Percentiles rank a stretch among this genome's conserved stretches.
Evolutionary conservation across 2,888 invertebrate genomes (phyloP).

Genomic region (Drosophila mercatorum): DNA sequence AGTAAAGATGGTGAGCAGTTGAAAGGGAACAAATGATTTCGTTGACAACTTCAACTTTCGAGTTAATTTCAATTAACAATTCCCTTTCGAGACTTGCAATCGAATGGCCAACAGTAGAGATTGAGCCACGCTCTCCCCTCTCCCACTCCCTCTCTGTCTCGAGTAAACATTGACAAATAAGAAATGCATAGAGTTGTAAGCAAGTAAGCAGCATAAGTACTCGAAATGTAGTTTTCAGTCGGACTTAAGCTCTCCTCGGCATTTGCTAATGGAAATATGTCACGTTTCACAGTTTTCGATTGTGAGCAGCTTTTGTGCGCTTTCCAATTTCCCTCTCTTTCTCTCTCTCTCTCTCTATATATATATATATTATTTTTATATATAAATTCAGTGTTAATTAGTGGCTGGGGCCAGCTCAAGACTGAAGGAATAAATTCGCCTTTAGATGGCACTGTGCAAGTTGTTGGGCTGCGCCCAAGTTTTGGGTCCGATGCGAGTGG

Average conservation of each 20-base stretch:
- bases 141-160: neutral
- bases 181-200: slow-evolving; percentile 1
- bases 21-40: neutral
- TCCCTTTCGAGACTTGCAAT: slow-evolving; percentile 3
- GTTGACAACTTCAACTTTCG: neutral
- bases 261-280: slow-evolving; percentile 35
- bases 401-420: slow-evolving; percentile 15
- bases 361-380: too few species aligned
- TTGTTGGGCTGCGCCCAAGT: slow-evolving; percentile 5
- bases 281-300: slow-evolving; percentile 33
- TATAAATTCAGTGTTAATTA: slow-evolving; percentile 37
- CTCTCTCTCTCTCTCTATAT: too few species aligned
- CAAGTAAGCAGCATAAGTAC: neutral
- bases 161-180: neutral
- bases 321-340: slow-evolving; percentile 12
- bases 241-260: slow-evolving; percentile 8
- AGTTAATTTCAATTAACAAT: slow-evolving; percentile 9
- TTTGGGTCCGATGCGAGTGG: slow-evolving; percentile 17
- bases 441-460: neutral
- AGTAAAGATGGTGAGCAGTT: neutral
- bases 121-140: neutral
- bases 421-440: neutral
- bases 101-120: neutral
- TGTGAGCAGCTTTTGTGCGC: slow-evolving; percentile 21
- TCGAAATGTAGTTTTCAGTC: slow-evolving; percentile 5